Conservation (phyloP, 1,140 invertebrate species). For the Zaprionus tsacasi region DNA sequence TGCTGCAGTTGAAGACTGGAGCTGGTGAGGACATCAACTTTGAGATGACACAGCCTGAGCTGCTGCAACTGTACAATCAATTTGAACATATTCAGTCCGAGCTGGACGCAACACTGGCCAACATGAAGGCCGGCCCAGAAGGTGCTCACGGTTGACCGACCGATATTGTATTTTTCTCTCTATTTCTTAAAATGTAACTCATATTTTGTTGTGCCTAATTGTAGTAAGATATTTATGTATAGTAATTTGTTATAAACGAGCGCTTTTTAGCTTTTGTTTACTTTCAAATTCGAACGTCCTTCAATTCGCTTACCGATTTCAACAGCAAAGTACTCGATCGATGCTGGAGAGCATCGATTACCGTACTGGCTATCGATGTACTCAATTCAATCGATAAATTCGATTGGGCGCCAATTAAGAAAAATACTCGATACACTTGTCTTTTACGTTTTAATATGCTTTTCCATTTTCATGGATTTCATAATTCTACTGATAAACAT, state of each 20-base stretch:
- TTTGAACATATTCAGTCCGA: slow-evolving; percentile 79
- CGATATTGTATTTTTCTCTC: not conserved
- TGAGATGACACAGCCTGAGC: slow-evolving; percentile 80
- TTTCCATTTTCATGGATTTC: slow-evolving; percentile 40
- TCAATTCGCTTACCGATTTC: not conserved
- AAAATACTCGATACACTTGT: slow-evolving; percentile 14
- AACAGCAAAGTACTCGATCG: not conserved
- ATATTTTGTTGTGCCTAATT: slow-evolving; percentile 22
- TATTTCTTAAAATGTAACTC: not conserved
- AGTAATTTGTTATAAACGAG: slow-evolving; percentile 28
- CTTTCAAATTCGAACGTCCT: not conserved
- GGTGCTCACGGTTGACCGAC: not conserved
- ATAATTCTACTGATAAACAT: slow-evolving; percentile 80
- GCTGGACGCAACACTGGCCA: slow-evolving; percentile 72
- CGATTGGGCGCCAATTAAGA: slow-evolving; percentile 15
- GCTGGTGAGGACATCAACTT: slow-evolving; percentile 79
- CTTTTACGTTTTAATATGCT: slow-evolving; percentile 36
- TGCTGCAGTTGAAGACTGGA: slow-evolving; percentile 75
- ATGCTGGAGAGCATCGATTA: not conserved
- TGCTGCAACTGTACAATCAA: slow-evolving; percentile 79
- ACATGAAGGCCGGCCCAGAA: slow-evolving; percentile 46
- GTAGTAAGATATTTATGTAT: slow-evolving; percentile 29
- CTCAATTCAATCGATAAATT: not conserved
- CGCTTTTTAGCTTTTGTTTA: slow-evolving; percentile 2
- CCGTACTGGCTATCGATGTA: not conserved